A percentile compares a stretch with the other conserved stretches of the same genome.
These are phyloP conservation scores for Oryctes rhinoceros DNA, from an alignment of 1,140 invertebrate genomes.

Conservation along the genomic window DNA sequence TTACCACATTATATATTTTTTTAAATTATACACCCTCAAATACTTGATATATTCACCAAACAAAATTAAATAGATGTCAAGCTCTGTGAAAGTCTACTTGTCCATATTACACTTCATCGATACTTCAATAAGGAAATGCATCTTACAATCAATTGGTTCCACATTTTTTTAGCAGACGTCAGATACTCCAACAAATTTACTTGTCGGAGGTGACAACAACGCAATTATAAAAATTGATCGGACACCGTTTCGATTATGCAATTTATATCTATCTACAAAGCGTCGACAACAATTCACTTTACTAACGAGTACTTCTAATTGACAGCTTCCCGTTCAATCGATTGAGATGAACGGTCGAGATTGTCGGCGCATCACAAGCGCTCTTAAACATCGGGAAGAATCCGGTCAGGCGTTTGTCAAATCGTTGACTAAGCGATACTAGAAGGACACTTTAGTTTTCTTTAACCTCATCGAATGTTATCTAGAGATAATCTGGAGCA, in stretches of 20 bases:
- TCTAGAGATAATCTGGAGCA: slow-evolving; percentile 39
- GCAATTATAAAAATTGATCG: slow-evolving; percentile 29
- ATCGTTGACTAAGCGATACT: not conserved
- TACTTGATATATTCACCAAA: not conserved
- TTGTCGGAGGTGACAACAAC: slow-evolving; percentile 23
- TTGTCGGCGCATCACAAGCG: slow-evolving; percentile 25
- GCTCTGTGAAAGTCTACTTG: not conserved
- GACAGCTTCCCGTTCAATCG: slow-evolving; percentile 29
- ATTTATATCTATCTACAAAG: slow-evolving; percentile 31
- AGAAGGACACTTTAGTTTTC: not conserved
- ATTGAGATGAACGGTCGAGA: slow-evolving; percentile 33
- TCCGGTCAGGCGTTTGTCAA: slow-evolving; percentile 31
- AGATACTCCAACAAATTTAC: slow-evolving; percentile 27
- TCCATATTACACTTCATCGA: not conserved
- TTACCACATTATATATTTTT: no score
- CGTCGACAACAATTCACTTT: slow-evolving; percentile 25
- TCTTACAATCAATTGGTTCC: slow-evolving; percentile 30
- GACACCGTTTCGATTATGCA: slow-evolving; percentile 25
- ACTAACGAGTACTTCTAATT: slow-evolving; percentile 36
- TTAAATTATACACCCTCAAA: no score
- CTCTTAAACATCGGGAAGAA: slow-evolving; percentile 26
- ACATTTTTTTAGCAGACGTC: slow-evolving; percentile 5
- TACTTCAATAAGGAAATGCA: slow-evolving; percentile 7
- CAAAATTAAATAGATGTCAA: slow-evolving; percentile 17
- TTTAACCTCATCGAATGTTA: slow-evolving; percentile 22